Conservation (phyloP, 2,888 invertebrate genomes). For the Aethes cnicana region DNA sequence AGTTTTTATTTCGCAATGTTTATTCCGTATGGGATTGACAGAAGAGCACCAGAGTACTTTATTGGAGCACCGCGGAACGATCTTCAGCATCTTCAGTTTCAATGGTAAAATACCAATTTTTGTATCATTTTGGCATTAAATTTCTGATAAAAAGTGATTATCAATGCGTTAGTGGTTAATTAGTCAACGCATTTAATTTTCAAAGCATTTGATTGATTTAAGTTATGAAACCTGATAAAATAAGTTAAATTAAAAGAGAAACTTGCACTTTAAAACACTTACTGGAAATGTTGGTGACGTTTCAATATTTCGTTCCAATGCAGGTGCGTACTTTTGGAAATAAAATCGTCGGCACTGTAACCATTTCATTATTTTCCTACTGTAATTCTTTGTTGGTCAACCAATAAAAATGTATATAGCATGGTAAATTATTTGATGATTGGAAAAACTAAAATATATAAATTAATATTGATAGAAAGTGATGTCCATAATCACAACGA, state of each 20-base stretch:
- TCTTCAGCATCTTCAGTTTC: too few species aligned
- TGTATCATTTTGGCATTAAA: too few species aligned
- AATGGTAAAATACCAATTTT: too few species aligned
- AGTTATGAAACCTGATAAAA: not conserved
- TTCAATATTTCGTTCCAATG: constrained; percentile 19
- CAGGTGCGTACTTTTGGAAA: too few species aligned
- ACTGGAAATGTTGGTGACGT: constrained; percentile 24
- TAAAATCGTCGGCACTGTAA: not conserved
- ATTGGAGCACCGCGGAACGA: too few species aligned
- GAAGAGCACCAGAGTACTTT: constrained; percentile 10
- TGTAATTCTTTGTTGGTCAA: too few species aligned
- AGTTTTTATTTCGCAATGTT: not conserved
- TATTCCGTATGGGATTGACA: not conserved
- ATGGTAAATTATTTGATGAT: not conserved
- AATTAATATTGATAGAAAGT: not conserved
- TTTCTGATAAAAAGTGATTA: too few species aligned
- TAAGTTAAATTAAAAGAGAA: not conserved
- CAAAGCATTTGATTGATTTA: not conserved
- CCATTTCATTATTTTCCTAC: too few species aligned
- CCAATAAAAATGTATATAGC: too few species aligned
- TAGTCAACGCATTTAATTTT: too few species aligned
- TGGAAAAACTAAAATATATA: too few species aligned
- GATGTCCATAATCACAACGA: not conserved
- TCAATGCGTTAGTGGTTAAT: too few species aligned
- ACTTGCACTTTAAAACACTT: constrained; percentile 5